Base-by-base conservation (phyloP, 2,113 vertebrate species). In the Podiceps cristatus region DNA sequence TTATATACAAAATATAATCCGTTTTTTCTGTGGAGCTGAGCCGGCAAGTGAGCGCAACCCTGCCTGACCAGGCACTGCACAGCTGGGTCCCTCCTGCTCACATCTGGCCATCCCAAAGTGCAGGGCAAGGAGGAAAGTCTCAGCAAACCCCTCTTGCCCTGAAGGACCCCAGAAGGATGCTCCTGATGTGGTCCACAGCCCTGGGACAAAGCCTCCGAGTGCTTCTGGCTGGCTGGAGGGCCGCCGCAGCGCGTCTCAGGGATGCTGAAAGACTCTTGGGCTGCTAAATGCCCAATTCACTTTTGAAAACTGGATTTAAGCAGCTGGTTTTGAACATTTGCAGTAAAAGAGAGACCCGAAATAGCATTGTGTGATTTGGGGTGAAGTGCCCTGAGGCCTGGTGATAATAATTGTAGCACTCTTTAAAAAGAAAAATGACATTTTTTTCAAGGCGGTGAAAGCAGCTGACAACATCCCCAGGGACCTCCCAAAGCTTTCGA, bases 361-460 rank as follows among this genome's bases (percentile, higher is more conserved):
- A 94, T 75, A 93, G 88, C 95, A 86, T 17, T 90, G 91, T 95
- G 94, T 97, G 97, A 96, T 97, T 95, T 87, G 96, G 97, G 96
- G 96, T 91, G 94, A 95, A 97, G 80, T 95, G 93, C 94, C 95
- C 86, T 0, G 77, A 92, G 93, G 91, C 96, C 88, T 96, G 94
- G 77, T 93, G 90, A 88, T 95, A 82, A 84, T 94, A 84, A 88
- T 74, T 76, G 76, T 86, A 83, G 75, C 83, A 76, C 73, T 92
- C 89, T 92, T 96, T 90, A 93, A 56, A 94, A 94, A 94, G 93
- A 97, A 94, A 97, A 95, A 95, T 64, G 89, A 82, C 93, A 37
- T 94, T 95, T 86, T 94, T 96, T 96, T 59, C 87, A 17, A 95
- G 91, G 83, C 72, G 2, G 59, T 79, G 86, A 91, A 96, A 96